Base-by-base conservation (phyloP, 2,888 invertebrate genomes). In the Eudasyphora cyanicolor region DNA sequence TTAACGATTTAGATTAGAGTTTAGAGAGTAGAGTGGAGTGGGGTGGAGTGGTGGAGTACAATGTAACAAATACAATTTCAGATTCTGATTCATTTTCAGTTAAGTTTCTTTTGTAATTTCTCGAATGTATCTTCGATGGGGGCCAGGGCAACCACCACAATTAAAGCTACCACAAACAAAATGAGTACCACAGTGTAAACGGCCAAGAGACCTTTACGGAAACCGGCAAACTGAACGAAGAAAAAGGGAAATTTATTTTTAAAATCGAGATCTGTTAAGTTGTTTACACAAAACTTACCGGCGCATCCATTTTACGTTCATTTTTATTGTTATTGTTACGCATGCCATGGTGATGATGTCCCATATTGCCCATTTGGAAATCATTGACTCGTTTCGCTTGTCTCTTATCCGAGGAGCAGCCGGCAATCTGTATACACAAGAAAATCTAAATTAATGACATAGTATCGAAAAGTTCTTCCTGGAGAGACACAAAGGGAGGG, bases 311-410 rank as follows among this genome's bases (percentile, higher is more conserved):
- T 89, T 94, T 95, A 85, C 95, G 93, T 90, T 96, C 96, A 85
- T 95, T 93, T 88, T 94, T 94, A 86, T 95, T 94, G 86, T 94
- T 93, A 81, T 94, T 94, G n/a, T n/a, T 45, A 1, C 94, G 91
- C 85, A 93, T 92, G 60, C 94, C 94, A 62, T 90, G 89, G 57
- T 89, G 89, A 79, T 81, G 84, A 85, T 90, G 90, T 14, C 95
- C 94, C 89, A 95, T 93, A 89, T 97, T 97, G 89, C 96, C 96
- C 96, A 97, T 96, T 32, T 97, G 97, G 93, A 97, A 96, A 6
- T 96, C 94, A 88, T 96, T 96, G 35, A 96, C 95, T 82, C 96
- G 94, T 74, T 95, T 95, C 84, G 94, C 94, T 87, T 94, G 94
- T 80, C 95, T 95, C 71, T 95, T 94, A 88, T 97, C 97, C 14